Evolutionary conservation across 2,113 vertebrate genomes (phyloP).

Genomic region (Coptodon bakossiorum): DNA sequence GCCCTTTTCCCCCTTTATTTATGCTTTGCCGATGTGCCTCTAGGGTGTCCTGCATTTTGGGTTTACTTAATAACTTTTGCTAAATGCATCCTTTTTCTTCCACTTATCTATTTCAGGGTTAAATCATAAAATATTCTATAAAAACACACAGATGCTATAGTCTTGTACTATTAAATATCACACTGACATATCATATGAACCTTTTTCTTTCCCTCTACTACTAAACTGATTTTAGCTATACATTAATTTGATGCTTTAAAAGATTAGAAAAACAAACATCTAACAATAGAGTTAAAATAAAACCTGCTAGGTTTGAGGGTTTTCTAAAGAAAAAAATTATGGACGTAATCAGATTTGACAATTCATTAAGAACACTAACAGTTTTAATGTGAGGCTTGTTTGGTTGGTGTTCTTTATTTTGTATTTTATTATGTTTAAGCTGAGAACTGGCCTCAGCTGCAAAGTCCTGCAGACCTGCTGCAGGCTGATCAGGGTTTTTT

Average conservation of each 20-base stretch:
- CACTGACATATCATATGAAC: not conserved
- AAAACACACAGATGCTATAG: not conserved
- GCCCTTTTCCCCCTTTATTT: not conserved
- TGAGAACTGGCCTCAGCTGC: not conserved
- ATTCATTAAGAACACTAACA: not conserved
- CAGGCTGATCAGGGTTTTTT: not conserved
- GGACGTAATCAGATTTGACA: not conserved
- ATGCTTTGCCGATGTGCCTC: not conserved
- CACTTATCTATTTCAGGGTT: not conserved
- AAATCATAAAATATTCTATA: not conserved
- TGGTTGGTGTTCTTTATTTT: not conserved
- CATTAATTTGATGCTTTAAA: not conserved
- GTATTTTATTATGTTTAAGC: not conserved
- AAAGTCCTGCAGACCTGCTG: not conserved
- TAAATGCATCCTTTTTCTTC: not conserved
- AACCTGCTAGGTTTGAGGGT: not conserved
- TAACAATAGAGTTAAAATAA: not conserved
- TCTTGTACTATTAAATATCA: not conserved
- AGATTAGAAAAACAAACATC: accelerated
- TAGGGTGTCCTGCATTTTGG: not conserved
- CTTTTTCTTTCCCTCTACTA: not conserved
- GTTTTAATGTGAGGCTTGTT: not conserved
- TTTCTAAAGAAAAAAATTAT: not conserved
- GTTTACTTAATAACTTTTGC: not conserved
- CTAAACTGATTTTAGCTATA: not conserved